Percentiles rank a stretch among this genome's conserved stretches.
phyloP scores from a whole-genome alignment of 2,797 vertebrate species.

The Onychomys torridus region DNA sequence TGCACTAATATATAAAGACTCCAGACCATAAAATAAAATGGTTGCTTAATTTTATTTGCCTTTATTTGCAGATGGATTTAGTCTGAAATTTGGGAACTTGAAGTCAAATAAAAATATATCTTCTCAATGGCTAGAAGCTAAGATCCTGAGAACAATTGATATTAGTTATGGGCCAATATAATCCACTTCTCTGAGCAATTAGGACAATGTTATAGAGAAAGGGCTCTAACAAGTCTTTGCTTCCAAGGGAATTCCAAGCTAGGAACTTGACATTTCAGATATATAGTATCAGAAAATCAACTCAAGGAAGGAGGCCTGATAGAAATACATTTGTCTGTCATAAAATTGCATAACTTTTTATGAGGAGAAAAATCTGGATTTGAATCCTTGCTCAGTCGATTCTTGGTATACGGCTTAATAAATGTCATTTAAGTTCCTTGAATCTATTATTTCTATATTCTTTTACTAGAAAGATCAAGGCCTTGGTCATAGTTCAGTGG shows the following conservation, averaged over 20 bases:
- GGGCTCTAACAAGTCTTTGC: not conserved
- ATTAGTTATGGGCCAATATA: not conserved
- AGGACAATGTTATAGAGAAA: not conserved
- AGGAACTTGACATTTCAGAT: not conserved
- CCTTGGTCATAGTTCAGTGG: not conserved
- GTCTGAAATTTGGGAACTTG: not conserved
- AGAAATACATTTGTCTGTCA: not conserved
- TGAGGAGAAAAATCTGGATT: not conserved
- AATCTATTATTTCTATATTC: constrained; percentile 13
- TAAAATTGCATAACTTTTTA: not conserved
- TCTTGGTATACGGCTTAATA: not conserved
- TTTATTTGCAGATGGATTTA: not conserved
- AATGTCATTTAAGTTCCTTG: not conserved
- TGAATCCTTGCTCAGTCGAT: not conserved
- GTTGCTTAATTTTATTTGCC: not conserved
- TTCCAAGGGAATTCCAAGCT: not conserved
- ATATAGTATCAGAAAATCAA: not conserved
- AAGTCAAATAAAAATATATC: constrained; percentile 16
- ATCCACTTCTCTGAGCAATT: not conserved
- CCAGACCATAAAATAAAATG: not conserved
- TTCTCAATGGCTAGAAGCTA: not conserved
- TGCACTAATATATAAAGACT: not conserved
- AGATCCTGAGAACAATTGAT: not conserved
- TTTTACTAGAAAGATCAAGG: not conserved
- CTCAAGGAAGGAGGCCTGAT: not conserved